Evolutionary conservation across 1,140 invertebrate species (phyloP).

Genomic region (Drosophila equinoxialis): DNA sequence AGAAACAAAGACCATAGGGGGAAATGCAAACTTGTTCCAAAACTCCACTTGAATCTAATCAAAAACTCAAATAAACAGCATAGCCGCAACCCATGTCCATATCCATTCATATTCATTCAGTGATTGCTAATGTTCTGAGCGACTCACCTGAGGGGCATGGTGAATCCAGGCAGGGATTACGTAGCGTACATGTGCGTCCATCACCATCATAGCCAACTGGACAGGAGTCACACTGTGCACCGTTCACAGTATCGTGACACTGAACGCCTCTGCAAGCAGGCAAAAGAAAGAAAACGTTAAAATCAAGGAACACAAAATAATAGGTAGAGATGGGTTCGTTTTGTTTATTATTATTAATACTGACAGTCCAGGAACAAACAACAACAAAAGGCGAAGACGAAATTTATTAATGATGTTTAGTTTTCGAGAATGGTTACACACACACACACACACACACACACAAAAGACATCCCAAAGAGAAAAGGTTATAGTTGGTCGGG

Average conservation of each 20-base stretch:
- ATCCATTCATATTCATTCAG: slow-evolving; percentile 19
- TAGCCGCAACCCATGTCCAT: slow-evolving; percentile 14
- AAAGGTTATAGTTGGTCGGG: slow-evolving; percentile 61
- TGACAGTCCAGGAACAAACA: slow-evolving; percentile 75
- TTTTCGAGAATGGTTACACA: slow-evolving; percentile 36
- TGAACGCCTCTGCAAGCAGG: slow-evolving; percentile 86
- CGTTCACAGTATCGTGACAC: slow-evolving; percentile 89
- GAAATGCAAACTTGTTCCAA: slow-evolving; percentile 43
- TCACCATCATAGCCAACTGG: slow-evolving; percentile 93
- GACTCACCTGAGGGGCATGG: slow-evolving; percentile 88
- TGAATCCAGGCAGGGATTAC: slow-evolving; percentile 87
- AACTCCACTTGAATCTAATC: slow-evolving; percentile 55
- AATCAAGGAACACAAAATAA: slow-evolving; percentile 34
- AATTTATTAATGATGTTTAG: slow-evolving; percentile 77
- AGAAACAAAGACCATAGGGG: slow-evolving; percentile 12
- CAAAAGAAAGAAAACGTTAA: slow-evolving; percentile 11
- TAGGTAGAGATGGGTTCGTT: slow-evolving; percentile 52
- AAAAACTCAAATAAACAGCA: slow-evolving; percentile 50
- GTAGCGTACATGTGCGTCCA: slow-evolving; percentile 88
- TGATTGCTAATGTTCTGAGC: slow-evolving; percentile 15
- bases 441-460: slow-evolving; percentile 28
- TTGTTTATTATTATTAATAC: slow-evolving; percentile 81
- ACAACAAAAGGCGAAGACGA: slow-evolving; percentile 50
- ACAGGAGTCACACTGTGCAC: slow-evolving; percentile 92
- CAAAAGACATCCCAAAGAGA: slow-evolving; percentile 49